These are phyloP conservation scores for Halotydeus destructor DNA, from an alignment of 1,140 invertebrate species.

Conservation along the genomic window DNA sequence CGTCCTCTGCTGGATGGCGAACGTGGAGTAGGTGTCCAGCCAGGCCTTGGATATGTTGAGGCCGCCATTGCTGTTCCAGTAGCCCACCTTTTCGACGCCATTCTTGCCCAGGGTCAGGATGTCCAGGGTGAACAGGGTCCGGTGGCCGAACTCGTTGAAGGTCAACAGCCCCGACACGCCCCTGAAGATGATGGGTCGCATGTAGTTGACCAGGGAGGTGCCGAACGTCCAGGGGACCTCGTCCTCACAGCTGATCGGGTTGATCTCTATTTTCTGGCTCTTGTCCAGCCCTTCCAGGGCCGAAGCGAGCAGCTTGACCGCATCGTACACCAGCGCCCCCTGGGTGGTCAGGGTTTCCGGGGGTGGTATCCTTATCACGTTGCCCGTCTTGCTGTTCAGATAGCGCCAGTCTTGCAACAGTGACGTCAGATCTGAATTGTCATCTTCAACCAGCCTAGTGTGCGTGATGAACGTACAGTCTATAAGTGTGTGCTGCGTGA, in stretches of 20 bases:
- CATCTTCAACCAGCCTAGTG: constrained; percentile 8
- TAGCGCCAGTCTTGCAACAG: constrained; percentile 5
- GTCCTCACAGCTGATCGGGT: constrained; percentile 59
- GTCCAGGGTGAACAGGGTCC: constrained; percentile 67
- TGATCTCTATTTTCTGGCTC: constrained; percentile 31
- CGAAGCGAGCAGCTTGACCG: constrained; percentile 24
- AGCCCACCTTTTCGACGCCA: constrained; percentile 5
- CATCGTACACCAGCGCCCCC: constrained; percentile 27
- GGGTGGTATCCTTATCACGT: no score
- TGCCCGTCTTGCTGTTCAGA: no score
- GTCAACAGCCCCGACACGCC: neutral
- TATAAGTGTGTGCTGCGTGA: no score
- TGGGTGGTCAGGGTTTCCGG: no score
- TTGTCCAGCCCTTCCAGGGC: constrained; percentile 22
- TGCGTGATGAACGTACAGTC: no score
- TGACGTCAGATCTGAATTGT: neutral
- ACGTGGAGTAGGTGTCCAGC: neutral
- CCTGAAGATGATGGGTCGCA: constrained; percentile 59
- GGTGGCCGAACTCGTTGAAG: constrained; percentile 39
- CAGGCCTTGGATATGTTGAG: constrained; percentile 35
- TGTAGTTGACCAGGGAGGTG: constrained; percentile 84
- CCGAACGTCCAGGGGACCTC: constrained; percentile 81
- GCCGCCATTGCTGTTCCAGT: constrained; percentile 34
- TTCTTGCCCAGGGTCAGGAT: constrained; percentile 33
- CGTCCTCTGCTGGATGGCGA: neutral